Conservation (phyloP, 2,797 vertebrate genomes). For the Enteromius treurensis region DNA sequence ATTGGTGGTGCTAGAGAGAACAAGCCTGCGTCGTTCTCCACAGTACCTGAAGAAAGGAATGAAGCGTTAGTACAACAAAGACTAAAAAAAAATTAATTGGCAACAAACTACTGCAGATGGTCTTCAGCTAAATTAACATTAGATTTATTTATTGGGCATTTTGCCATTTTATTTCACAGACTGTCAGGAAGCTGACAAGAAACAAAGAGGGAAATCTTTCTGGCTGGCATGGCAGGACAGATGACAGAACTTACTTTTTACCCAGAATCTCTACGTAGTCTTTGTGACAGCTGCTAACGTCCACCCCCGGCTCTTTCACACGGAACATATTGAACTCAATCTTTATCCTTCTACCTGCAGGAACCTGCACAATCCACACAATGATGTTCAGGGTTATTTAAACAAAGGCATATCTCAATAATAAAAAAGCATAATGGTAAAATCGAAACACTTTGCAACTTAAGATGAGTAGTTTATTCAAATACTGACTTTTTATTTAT, state of each 20-base stretch:
- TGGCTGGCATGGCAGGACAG: background rate
- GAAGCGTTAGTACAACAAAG: background rate
- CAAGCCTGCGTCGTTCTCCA: conserved; percentile 71
- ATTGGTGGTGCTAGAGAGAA: conserved; percentile 68
- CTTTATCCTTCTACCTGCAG: conserved; percentile 66
- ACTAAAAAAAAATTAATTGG: background rate
- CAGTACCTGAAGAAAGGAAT: conserved; percentile 73
- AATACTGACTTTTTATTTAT: background rate
- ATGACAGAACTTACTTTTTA: conserved; percentile 67
- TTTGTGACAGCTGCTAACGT: conserved; percentile 73
- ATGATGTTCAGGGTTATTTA: background rate
- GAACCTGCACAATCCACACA: conserved; percentile 67
- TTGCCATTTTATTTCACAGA: background rate
- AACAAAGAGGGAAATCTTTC: background rate
- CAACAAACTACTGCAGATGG: background rate
- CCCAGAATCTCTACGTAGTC: conserved; percentile 78
- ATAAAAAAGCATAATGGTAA: background rate
- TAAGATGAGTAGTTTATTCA: background rate
- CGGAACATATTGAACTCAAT: conserved; percentile 79
- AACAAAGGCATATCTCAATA: background rate
- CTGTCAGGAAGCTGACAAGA: background rate
- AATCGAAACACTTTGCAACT: background rate
- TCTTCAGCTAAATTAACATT: background rate
- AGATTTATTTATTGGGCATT: background rate
- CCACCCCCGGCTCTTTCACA: conserved; percentile 79